Conservation (phyloP, 2,113 vertebrate genomes). For the Syngnathoides biaculeatus region DNA sequence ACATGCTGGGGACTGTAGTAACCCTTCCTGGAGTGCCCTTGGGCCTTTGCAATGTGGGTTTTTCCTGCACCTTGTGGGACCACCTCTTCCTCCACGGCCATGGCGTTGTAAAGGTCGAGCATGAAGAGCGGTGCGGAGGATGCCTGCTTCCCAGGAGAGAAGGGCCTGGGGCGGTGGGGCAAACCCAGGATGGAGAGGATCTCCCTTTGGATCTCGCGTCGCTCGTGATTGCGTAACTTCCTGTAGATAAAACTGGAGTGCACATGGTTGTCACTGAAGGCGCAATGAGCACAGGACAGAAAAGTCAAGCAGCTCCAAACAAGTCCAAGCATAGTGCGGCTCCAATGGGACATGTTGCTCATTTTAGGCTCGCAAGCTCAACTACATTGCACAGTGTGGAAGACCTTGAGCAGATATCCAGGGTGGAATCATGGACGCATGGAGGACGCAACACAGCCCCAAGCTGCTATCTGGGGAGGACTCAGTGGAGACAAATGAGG, state of each 20-base stretch:
- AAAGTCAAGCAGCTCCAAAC: conserved; percentile 86
- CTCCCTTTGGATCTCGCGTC: conserved; percentile 97
- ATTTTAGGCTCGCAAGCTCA: conserved; percentile 35
- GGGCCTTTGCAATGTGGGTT: conserved; percentile 75
- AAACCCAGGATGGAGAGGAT: conserved; percentile 98
- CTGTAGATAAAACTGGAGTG: conserved; percentile 99
- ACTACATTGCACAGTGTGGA: conserved; percentile 57
- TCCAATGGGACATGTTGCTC: conserved; percentile 61
- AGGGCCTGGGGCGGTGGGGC: conserved; percentile 94
- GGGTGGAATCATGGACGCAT: conserved; percentile 34
- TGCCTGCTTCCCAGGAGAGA: conserved; percentile 92
- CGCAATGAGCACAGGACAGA: conserved; percentile 81
- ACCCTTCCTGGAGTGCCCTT: conserved; percentile 78
- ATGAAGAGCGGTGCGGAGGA: conserved; percentile 98
- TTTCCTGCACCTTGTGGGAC: conserved; percentile 73
- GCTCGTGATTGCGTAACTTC: conserved; percentile 94
- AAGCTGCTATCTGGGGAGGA: conserved; percentile 4
- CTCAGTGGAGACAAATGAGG: conserved; percentile 23
- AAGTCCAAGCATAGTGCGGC: conserved; percentile 79
- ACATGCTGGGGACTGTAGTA: conserved; percentile 79
- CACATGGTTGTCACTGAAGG: conserved; percentile 91
- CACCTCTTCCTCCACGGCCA: conserved; percentile 90
- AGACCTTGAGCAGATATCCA: conserved; percentile 12
- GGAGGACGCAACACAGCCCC: conserved; percentile 19
- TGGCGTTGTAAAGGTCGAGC: conserved; percentile 98